Conservation (phyloP, 2,113 vertebrate genomes). For the Nicator chloris region DNA sequence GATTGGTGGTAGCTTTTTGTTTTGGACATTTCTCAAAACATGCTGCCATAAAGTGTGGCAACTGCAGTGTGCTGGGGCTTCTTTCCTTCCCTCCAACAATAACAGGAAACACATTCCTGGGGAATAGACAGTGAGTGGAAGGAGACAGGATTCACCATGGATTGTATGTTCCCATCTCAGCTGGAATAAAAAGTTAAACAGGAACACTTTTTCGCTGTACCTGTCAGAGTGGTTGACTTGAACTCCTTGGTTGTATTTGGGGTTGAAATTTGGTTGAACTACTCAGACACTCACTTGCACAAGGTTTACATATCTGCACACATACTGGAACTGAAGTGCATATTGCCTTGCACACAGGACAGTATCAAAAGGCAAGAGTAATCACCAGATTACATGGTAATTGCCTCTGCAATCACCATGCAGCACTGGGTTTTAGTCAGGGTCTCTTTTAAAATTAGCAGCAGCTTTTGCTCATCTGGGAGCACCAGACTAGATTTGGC, state of each 20-base stretch:
- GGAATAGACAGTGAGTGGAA: not conserved
- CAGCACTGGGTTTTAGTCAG: not conserved
- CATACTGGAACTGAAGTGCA: fast-evolving
- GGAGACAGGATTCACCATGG: not conserved
- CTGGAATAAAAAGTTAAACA: not conserved
- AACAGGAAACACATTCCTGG: not conserved
- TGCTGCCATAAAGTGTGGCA: not conserved
- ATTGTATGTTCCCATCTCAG: not conserved
- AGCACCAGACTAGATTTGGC: not conserved
- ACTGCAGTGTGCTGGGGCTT: not conserved
- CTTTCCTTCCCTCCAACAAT: not conserved
- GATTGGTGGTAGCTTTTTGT: not conserved
- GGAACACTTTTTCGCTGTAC: not conserved
- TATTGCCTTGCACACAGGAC: not conserved
- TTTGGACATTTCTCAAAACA: not conserved
- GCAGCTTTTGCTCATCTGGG: not conserved
- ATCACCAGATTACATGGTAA: no score
- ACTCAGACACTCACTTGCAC: not conserved
- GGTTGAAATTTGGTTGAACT: not conserved
- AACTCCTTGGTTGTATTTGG: not conserved
- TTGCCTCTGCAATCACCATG: not conserved
- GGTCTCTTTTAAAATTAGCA: not conserved
- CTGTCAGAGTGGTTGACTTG: not conserved
- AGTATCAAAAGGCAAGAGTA: not conserved
- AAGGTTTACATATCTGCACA: not conserved